Percentiles rank a stretch among this genome's conserved stretches.
These are phyloP conservation scores for Netelia fuscicornis DNA, from an alignment of 2,888 invertebrate genomes.

Conservation along the genomic window DNA sequence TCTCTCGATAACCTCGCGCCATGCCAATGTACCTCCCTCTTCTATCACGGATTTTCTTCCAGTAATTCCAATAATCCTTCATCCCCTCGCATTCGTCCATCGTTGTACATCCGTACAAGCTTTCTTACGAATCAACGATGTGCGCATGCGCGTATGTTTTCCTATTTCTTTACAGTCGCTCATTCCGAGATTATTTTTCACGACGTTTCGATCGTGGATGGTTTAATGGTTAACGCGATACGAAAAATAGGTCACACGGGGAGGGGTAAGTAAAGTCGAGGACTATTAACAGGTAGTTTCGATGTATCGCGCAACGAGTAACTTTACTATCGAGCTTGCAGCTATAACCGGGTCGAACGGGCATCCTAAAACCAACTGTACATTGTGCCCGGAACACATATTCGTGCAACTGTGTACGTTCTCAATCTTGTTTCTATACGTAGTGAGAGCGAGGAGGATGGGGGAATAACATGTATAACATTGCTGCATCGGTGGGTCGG, in stretches of 20 bases:
- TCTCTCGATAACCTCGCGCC: background rate
- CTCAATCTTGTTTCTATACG: background rate
- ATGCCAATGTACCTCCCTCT: background rate
- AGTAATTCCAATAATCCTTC: too few species aligned
- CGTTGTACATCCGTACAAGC: too few species aligned
- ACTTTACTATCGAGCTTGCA: constrained; percentile 18
- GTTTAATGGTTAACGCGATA: background rate
- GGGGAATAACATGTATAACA: constrained; percentile 26
- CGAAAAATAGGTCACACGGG: background rate
- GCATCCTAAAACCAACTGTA: constrained; percentile 12
- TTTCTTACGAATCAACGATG: too few species aligned
- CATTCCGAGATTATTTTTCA: background rate
- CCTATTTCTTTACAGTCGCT: background rate
- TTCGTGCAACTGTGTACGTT: background rate
- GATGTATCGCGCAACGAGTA: background rate
- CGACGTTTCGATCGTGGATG: background rate
- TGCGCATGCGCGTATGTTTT: too few species aligned
- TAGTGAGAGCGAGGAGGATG: background rate
- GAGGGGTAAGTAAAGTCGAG: background rate
- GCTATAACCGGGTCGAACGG: background rate
- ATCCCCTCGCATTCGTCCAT: too few species aligned
- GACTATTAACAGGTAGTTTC: constrained; percentile 3
- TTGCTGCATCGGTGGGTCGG: constrained; percentile 8
- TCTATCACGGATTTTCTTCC: too few species aligned
- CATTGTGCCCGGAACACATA: background rate